Conservation (phyloP, 37 sponge, comb jelly and placozoan genomes). For the Haliclona indistincta region DNA sequence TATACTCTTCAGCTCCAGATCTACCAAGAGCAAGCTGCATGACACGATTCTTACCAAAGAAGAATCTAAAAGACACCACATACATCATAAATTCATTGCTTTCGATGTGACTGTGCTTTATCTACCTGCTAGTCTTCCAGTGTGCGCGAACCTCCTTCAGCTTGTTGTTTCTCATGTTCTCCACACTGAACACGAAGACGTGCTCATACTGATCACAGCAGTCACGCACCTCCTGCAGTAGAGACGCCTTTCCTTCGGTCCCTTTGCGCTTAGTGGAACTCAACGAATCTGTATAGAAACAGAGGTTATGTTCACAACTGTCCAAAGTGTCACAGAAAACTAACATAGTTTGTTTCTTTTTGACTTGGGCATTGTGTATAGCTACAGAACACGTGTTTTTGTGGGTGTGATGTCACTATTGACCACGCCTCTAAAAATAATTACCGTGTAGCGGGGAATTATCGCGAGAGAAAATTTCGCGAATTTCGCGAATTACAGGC, state of each 20-base stretch:
- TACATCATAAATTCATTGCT: neutral
- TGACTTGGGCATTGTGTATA: too few species aligned
- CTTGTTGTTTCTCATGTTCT: constrained; percentile 89
- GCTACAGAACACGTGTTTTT: too few species aligned
- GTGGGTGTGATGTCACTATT: too few species aligned
- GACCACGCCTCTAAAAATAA: too few species aligned
- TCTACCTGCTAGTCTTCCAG: constrained; percentile 76
- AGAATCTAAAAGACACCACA: constrained; percentile 56
- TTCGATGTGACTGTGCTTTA: neutral
- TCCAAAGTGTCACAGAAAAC: too few species aligned
- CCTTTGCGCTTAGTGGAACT: constrained; percentile 72
- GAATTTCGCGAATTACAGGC: too few species aligned
- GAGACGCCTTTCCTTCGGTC: constrained; percentile 31
- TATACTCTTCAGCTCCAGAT: constrained; percentile 80
- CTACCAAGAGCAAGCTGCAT: constrained; percentile 87
- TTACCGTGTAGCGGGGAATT: too few species aligned
- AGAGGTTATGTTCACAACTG: too few species aligned
- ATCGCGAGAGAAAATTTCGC: too few species aligned
- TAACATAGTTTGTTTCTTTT: too few species aligned
- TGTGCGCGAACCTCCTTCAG: constrained; percentile 83
- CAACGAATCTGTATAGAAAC: constrained; percentile 71
- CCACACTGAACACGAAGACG: constrained; percentile 81
- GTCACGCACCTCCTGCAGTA: constrained; percentile 51
- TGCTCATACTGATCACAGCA: constrained; percentile 78
- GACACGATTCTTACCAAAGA: constrained; percentile 95